A percentile compares a stretch with the other conserved stretches of the same genome.
Evolutionary conservation across 37 sponge, comb jelly and placozoan species (phyloP).

Genomic region (Hormiphora californensis): DNA sequence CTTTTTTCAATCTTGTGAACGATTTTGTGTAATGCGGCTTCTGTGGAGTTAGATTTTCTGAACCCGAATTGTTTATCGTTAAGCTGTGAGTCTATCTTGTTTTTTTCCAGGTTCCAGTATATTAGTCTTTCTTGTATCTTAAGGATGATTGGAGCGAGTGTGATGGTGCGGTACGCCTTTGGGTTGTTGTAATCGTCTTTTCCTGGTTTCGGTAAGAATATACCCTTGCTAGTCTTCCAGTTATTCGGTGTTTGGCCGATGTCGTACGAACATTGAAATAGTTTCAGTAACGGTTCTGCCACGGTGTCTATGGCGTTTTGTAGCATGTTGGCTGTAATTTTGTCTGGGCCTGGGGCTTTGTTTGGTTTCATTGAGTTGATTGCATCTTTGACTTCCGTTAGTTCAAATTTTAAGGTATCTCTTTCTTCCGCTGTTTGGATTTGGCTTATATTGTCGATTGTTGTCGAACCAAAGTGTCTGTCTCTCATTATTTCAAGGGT

Average conservation of each 20-base stretch:
- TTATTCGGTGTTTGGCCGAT: background rate
- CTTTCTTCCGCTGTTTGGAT: background rate
- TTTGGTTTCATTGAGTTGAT: background rate
- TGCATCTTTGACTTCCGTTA: background rate
- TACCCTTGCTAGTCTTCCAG: background rate
- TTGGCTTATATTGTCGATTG: background rate
- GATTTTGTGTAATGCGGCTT: background rate
- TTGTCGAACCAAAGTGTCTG: background rate
- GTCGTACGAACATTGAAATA: background rate
- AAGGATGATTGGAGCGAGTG: background rate
- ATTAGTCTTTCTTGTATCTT: conserved; percentile 6
- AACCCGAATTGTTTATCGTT: conserved; percentile 3
- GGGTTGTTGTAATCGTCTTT: background rate
- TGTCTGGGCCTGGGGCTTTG: background rate
- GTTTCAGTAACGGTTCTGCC: background rate
- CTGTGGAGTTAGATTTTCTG: background rate
- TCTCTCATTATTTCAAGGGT: background rate
- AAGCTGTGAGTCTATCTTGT: background rate
- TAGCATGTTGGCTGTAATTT: background rate
- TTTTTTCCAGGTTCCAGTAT: background rate
- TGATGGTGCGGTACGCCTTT: conserved; percentile 16
- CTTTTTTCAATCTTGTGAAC: background rate
- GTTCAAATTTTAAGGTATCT: background rate
- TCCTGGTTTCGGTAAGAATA: background rate
- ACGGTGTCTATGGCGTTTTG: background rate